These are phyloP conservation scores for Thymelicus acteon DNA, from an alignment of 2,888 invertebrate genomes.

Conservation along the genomic window DNA sequence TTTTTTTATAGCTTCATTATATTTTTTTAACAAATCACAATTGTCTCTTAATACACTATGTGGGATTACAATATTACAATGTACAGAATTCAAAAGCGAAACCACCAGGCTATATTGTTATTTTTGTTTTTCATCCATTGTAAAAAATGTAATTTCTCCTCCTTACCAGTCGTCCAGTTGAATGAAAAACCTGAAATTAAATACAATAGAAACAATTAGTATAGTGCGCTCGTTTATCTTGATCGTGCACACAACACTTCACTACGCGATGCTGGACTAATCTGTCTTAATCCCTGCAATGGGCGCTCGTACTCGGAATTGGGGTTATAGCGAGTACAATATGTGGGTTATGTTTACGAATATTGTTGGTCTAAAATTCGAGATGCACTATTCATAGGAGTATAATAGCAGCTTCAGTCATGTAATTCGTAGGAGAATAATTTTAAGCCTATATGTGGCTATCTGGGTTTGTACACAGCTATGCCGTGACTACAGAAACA, in stretches of 20 bases:
- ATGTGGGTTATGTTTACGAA: slow-evolving; percentile 7
- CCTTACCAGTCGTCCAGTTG: background rate
- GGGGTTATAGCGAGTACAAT: slow-evolving; percentile 8
- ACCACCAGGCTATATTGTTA: no score
- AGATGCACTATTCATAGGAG: slow-evolving; percentile 1
- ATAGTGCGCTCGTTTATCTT: slow-evolving; percentile 27
- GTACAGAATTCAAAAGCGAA: no score
- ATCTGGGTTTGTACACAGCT: background rate
- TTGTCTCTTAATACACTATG: no score
- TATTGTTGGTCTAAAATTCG: slow-evolving; percentile 4
- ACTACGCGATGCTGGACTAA: slow-evolving; percentile 22
- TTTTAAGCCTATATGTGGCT: background rate
- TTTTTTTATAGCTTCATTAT: no score
- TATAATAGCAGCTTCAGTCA: background rate
- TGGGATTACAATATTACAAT: no score
- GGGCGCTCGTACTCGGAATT: slow-evolving; percentile 17
- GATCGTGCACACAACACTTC: slow-evolving; percentile 16
- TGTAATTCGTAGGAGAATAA: background rate
- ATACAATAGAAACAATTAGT: slow-evolving; percentile 20
- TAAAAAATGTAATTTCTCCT: no score
- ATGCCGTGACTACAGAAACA: no score
- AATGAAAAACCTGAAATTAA: slow-evolving; percentile 2
- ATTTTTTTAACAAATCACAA: no score
- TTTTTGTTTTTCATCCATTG: no score
- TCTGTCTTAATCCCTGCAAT: slow-evolving; percentile 33